Evolutionary conservation across 2,113 vertebrate genomes (phyloP), one percentile per base, ranked within the genome.

Genomic region (Oncorhynchus nerka): DNA sequence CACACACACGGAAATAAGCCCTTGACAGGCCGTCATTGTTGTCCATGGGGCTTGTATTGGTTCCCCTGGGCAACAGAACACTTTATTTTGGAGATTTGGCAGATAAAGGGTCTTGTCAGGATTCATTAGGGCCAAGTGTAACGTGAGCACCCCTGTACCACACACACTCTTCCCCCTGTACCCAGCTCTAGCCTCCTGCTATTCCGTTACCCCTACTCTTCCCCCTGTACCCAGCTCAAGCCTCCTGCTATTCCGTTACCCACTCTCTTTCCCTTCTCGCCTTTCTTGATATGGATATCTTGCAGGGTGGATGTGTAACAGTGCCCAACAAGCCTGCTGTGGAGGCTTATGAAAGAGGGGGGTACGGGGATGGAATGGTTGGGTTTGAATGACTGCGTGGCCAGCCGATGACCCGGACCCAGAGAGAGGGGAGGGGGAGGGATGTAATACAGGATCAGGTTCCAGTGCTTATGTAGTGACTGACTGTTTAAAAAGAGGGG

Each of bases 211-310:
- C 32, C 9, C 19, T 20, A 3, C 15, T 19, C 67, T n/a, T 34
- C 86, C 88, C 90, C 92, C 89, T 82, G 6, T 34, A 34, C 6
- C 34, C 34, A 34, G 34, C 34, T 34, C 34, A 2, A 34, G 34
- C 34, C 34, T 34, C 6, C 34, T 34, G 34, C 34, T 34, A 34
- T 34, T 34, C 6, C 6, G 1, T 7, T 34, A 34, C 84, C 82
- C 82, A 3, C 84, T 83, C 88, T 86, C 84, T 75, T 89, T 80
- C 66, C 66, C 12, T 15, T 7, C 83, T 83, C 74, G 59, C 76
- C 88, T 87, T 90, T 89, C 86, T 91, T 84, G 88, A 91, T 91
- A 91, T 91, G 87, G 87, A 79, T 87, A 90, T 87, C 88, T 92
- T 90, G 86, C 75, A 79, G 87, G 85, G 82, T 88, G 28, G 19